Conservation (phyloP, 2,797 vertebrate species). For the Ibycter americanus region DNA sequence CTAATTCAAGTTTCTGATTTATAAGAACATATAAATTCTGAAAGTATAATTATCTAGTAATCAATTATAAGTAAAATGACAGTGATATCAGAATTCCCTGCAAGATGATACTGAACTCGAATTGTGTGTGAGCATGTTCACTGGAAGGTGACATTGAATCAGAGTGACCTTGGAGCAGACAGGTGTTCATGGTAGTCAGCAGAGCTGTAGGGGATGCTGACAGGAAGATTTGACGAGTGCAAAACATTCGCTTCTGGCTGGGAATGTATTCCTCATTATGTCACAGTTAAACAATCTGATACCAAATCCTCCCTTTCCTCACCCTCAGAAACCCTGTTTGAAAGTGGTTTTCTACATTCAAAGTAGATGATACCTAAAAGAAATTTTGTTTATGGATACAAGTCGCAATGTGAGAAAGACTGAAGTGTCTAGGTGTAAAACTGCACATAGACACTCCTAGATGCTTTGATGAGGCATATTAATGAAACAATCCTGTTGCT, state of each 20-base stretch:
- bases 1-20: neutral
- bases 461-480: neutral
- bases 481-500: neutral
- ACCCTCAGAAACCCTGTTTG: neutral
- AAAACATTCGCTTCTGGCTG: neutral
- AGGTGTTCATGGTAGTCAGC: slow-evolving; percentile 8
- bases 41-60: neutral
- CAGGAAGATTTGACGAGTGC: neutral
- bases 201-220: slow-evolving; percentile 13
- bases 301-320: neutral
- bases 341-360: neutral
- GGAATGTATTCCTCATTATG: neutral
- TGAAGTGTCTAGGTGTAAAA: neutral
- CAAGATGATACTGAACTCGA: neutral
- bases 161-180: slow-evolving; percentile 17
- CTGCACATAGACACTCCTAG: neutral
- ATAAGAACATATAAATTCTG: neutral
- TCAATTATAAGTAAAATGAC: neutral
- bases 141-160: slow-evolving; percentile 13
- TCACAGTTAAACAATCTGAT: neutral
- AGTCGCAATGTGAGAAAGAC: neutral
- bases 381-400: neutral
- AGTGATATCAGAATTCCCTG: neutral
- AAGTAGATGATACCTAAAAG: neutral
- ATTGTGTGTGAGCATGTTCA: neutral